A percentile compares a stretch with the other conserved stretches of the same genome.
These are phyloP conservation scores for Polyodon spathula DNA, from an alignment of 2,113 vertebrate genomes.

Conservation along the genomic window DNA sequence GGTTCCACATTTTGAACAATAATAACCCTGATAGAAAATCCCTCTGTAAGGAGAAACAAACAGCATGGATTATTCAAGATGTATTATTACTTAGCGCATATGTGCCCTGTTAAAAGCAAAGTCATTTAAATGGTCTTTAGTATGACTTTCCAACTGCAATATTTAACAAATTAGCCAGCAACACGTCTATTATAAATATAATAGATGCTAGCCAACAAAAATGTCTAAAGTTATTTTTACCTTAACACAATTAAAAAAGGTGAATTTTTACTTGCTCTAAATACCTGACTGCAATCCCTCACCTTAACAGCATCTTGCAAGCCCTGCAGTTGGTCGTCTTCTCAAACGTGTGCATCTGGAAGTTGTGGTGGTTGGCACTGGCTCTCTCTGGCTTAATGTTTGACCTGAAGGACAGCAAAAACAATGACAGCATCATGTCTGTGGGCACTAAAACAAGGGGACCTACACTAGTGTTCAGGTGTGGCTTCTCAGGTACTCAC, in stretches of 20 bases:
- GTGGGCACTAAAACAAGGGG: too few relatives aligned
- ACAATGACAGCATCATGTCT: neutral
- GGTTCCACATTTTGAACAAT: constrained; percentile 80
- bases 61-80: neutral
- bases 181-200: too few relatives aligned
- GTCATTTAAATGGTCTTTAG: too few relatives aligned
- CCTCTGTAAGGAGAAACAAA: constrained; percentile 54
- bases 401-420: constrained; percentile 57
- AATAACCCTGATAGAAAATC: constrained; percentile 95
- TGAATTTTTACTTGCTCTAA: too few relatives aligned
- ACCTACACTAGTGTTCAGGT: neutral
- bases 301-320: constrained; percentile 94
- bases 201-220: too few relatives aligned
- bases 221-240: neutral
- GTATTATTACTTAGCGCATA: too few relatives aligned
- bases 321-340: constrained; percentile 90
- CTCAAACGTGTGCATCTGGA: constrained; percentile 96
- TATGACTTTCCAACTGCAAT: too few relatives aligned
- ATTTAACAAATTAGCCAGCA: too few relatives aligned
- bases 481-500: constrained; percentile 53
- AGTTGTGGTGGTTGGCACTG: constrained; percentile 89
- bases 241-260: too few relatives aligned
- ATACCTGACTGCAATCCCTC: constrained; percentile 17
- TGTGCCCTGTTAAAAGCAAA: too few relatives aligned
- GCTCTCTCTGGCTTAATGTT: constrained; percentile 96